Percentiles rank a stretch among this genome's conserved stretches.
phyloP scores from a whole-genome alignment of 2,797 vertebrate genomes.

The Coranthus polyacanthus region DNA sequence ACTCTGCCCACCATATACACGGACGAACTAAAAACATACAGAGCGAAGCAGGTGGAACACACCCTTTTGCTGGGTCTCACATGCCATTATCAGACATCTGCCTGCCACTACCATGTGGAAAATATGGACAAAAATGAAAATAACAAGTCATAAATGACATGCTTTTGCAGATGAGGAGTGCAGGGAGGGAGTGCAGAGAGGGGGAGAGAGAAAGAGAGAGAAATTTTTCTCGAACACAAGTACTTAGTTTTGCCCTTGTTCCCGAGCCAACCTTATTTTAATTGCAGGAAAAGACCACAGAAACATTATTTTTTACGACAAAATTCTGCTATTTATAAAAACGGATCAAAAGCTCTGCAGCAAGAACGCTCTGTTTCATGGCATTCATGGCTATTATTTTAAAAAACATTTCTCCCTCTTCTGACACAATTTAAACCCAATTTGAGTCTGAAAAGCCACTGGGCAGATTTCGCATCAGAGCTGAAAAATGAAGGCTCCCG shows the following conservation, averaged over 20 bases:
- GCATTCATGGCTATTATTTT: constrained; percentile 70
- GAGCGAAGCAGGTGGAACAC: constrained; percentile 76
- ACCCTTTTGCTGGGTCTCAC: constrained; percentile 48
- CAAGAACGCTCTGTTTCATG: constrained; percentile 70
- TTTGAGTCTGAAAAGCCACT: constrained; percentile 69
- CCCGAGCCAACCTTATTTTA: constrained; percentile 80
- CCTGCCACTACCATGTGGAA: constrained; percentile 54
- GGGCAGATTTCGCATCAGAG: constrained; percentile 67
- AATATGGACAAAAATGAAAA: constrained; percentile 68
- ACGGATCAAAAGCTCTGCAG: constrained; percentile 75
- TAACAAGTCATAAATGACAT: constrained; percentile 81
- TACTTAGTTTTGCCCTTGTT: constrained; percentile 78
- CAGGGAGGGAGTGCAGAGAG: constrained; percentile 15
- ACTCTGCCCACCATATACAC: constrained; percentile 49
- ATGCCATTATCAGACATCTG: constrained; percentile 70
- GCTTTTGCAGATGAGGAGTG: constrained; percentile 64
- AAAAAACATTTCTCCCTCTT: constrained; percentile 69
- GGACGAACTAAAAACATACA: constrained; percentile 55
- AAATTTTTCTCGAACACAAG: constrained; percentile 67
- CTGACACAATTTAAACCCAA: constrained; percentile 76
- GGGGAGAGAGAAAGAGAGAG: constrained; percentile 29
- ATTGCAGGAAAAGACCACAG: constrained; percentile 81
- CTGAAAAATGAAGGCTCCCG: constrained; percentile 65
- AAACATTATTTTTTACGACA: constrained; percentile 82
- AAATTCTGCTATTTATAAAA: constrained; percentile 84